Percentiles rank a stretch among this genome's conserved stretches.
Conservation (phyloP, 2,888 invertebrate genomes). For the Pachydiplax longipennis region DNA sequence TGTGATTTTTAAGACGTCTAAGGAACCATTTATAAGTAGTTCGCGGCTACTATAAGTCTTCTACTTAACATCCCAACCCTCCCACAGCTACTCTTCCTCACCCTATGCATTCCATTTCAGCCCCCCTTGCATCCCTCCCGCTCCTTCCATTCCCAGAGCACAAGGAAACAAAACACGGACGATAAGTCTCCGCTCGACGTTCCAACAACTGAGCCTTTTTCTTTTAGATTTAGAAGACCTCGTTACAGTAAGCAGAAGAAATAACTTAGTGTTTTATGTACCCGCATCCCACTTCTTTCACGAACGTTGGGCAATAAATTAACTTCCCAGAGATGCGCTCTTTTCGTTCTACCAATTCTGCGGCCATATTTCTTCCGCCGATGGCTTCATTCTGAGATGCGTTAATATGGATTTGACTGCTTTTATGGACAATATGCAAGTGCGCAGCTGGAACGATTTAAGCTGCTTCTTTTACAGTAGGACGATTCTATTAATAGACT, state of each 20-base stretch:
- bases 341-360: too few species aligned
- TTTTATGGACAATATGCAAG: too few species aligned
- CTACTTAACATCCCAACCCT: not conserved
- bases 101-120: too few species aligned
- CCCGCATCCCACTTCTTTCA: not conserved
- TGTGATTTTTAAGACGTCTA: too few species aligned
- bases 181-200: not conserved
- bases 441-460: too few species aligned
- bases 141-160: not conserved
- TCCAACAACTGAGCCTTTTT: not conserved
- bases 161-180: not conserved
- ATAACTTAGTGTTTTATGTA: not conserved
- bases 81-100: not conserved
- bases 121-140: not conserved
- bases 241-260: not conserved
- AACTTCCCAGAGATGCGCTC: too few species aligned
- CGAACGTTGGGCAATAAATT: not conserved
- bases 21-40: too few species aligned
- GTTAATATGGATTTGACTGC: too few species aligned
- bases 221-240: not conserved
- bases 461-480: too few species aligned
- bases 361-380: too few species aligned
- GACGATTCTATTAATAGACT: too few species aligned
- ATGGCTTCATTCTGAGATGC: too few species aligned
- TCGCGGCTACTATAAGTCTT: not conserved